phyloP scores from a whole-genome alignment of 2,888 invertebrate genomes.

The Ormia ochracea region DNA sequence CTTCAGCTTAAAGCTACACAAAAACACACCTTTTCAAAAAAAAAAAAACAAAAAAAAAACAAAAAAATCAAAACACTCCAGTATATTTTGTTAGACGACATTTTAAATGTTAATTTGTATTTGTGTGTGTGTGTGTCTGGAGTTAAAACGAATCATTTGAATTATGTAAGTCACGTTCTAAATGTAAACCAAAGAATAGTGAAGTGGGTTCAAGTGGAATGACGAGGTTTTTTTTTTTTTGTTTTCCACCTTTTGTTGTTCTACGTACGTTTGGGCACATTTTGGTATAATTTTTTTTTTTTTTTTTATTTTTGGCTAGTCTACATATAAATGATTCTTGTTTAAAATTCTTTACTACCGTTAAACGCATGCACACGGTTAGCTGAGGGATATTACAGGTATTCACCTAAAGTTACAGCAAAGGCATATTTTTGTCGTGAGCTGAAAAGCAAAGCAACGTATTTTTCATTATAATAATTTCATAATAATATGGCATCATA shows the following conservation, averaged over 20 bases:
- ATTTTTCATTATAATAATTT: too few relatives aligned
- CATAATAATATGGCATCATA: too few relatives aligned
- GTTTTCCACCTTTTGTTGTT: neutral
- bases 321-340: constrained; percentile 36
- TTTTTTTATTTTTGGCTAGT: neutral
- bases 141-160: constrained; percentile 33
- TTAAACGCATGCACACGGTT: neutral
- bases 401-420: neutral
- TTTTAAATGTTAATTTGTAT: constrained; percentile 20
- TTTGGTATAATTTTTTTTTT: neutral
- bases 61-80: neutral
- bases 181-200: constrained; percentile 27
- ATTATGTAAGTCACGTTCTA: constrained; percentile 59
- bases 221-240: neutral
- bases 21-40: constrained; percentile 1
- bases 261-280: neutral
- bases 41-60: neutral
- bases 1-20: constrained; percentile 19
- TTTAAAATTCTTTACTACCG: neutral
- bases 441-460: too few relatives aligned
- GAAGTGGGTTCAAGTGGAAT: constrained; percentile 21
- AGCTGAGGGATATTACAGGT: neutral
- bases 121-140: neutral
- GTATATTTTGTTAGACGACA: constrained; percentile 14
- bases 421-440: neutral